Evolutionary conservation across 1,140 invertebrate genomes (phyloP).

Genomic region (Pseudoatta argentina): DNA sequence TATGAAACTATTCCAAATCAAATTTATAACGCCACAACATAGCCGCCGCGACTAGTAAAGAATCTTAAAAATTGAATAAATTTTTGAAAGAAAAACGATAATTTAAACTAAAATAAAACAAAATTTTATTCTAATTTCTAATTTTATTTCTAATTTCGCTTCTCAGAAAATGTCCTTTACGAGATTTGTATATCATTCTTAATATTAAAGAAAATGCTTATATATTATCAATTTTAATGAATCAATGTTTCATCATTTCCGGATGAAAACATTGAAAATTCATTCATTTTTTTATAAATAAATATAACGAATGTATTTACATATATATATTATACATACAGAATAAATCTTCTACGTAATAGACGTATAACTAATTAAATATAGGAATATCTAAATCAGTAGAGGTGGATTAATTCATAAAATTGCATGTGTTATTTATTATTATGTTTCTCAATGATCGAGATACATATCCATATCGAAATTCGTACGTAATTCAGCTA

Average conservation of each 20-base stretch:
- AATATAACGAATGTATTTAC: no score
- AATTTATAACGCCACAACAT: no score
- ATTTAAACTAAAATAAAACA: background rate
- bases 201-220: background rate
- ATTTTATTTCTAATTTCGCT: background rate
- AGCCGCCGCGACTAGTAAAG: no score
- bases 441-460: slow-evolving; percentile 45
- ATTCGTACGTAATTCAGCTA: slow-evolving; percentile 32
- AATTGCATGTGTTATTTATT: slow-evolving; percentile 57
- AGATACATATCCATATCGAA: slow-evolving; percentile 57
- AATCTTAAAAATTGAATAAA: background rate
- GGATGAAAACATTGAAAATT: background rate
- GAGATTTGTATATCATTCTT: background rate
- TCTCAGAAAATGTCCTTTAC: background rate
- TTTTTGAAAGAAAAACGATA: background rate
- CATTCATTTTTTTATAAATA: background rate
- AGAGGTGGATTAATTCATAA: slow-evolving; percentile 15
- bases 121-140: background rate
- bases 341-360: background rate
- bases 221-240: background rate
- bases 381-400: slow-evolving; percentile 30
- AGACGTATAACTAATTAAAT: background rate
- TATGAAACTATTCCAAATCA: no score
- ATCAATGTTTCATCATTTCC: background rate
- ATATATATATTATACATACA: no score